A percentile compares a stretch with the other conserved stretches of the same genome.
These are phyloP conservation scores for Bufo bufo DNA, from an alignment of 2,113 vertebrate species.

Conservation along the genomic window DNA sequence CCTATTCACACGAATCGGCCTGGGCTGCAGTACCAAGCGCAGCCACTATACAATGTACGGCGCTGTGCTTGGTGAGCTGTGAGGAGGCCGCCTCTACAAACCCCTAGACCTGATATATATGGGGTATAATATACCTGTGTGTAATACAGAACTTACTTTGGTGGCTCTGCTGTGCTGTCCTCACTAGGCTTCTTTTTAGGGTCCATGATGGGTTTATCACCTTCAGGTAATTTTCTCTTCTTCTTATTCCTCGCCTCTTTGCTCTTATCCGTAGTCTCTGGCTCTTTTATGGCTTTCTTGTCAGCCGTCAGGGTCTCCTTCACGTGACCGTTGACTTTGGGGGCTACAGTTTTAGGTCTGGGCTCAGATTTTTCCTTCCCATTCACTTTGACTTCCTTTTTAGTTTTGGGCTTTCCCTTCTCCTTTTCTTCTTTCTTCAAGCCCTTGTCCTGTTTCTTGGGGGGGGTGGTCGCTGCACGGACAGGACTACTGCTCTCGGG, in stretches of 20 bases:
- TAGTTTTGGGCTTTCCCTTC: too few relatives aligned
- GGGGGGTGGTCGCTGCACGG: background rate
- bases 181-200: background rate
- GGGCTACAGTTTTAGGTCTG: background rate
- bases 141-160: conserved; percentile 24
- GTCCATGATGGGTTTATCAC: background rate
- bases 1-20: too few relatives aligned
- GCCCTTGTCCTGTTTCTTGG: background rate
- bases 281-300: background rate
- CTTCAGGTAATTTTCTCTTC: conserved; percentile 12
- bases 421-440: background rate
- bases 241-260: background rate
- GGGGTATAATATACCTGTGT: too few relatives aligned
- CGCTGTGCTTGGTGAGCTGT: too few relatives aligned
- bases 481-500: background rate
- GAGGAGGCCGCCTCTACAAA: too few relatives aligned
- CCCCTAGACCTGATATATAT: too few relatives aligned
- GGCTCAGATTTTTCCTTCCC: conserved; percentile 1
- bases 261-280: background rate
- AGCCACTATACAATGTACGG: too few relatives aligned
- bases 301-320: background rate
- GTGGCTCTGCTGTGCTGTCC: background rate
- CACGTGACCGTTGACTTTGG: background rate
- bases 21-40: too few relatives aligned
- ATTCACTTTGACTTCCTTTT: background rate